A percentile compares a stretch with the other conserved stretches of the same genome.
These are phyloP conservation scores for Rallus crepitans DNA, from an alignment of 2,797 vertebrate species.

Conservation along the genomic window DNA sequence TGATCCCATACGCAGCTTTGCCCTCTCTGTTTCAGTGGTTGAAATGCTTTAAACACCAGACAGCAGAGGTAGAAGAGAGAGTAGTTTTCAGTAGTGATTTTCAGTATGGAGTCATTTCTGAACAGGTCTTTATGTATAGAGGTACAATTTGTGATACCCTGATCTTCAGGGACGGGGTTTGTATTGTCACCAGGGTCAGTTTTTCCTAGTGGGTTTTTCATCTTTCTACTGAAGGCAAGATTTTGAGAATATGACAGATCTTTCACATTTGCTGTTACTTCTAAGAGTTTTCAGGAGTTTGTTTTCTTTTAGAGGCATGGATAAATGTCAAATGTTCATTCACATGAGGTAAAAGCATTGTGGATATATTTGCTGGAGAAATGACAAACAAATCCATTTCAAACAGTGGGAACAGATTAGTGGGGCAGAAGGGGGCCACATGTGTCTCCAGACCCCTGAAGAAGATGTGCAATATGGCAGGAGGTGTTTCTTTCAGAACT, in stretches of 20 bases:
- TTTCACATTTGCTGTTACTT: not conserved
- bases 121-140: no score
- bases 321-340: not conserved
- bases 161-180: not conserved
- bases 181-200: not conserved
- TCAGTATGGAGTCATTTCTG: not conserved
- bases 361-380: not conserved
- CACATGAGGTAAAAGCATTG: not conserved
- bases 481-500: not conserved
- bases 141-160: not conserved
- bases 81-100: accelerated
- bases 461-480: not conserved
- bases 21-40: not conserved
- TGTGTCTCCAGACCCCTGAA: not conserved
- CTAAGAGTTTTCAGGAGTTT: not conserved
- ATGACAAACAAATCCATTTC: not conserved
- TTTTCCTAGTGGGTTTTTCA: not conserved
- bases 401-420: not conserved
- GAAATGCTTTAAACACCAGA: not conserved
- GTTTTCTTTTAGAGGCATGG: not conserved
- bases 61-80: not conserved
- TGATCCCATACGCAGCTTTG: not conserved
- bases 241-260: not conserved
- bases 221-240: not conserved
- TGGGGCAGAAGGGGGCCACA: not conserved